Percentiles rank a stretch among this genome's conserved stretches.
Conservation (phyloP, 2,888 invertebrate genomes). For the Apodemia duryi region DNA sequence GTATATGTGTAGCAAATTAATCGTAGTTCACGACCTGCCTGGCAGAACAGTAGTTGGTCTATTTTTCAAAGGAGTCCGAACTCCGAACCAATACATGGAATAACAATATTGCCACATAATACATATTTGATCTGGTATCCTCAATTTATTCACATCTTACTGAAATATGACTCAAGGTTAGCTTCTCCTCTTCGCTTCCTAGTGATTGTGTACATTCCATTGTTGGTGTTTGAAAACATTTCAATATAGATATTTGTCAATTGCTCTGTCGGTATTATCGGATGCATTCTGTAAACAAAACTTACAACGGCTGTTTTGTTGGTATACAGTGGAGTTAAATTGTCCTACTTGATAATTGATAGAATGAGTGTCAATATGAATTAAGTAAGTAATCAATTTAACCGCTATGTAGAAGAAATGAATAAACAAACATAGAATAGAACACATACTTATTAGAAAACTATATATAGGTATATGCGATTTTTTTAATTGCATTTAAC, state of each 20-base stretch:
- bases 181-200: background rate
- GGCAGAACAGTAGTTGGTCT: too few relatives aligned
- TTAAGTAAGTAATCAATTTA: background rate
- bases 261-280: conserved; percentile 18
- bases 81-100: too few relatives aligned
- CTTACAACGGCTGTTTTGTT: conserved; percentile 35
- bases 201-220: background rate
- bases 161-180: background rate
- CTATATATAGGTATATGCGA: too few relatives aligned
- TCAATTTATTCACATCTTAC: background rate
- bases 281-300: conserved; percentile 43
- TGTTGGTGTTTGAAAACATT: conserved; percentile 5
- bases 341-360: background rate
- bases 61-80: too few relatives aligned
- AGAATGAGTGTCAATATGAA: background rate
- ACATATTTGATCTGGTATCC: too few relatives aligned
- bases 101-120: too few relatives aligned
- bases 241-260: conserved; percentile 9
- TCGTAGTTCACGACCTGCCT: too few relatives aligned
- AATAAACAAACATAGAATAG: too few relatives aligned
- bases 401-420: too few relatives aligned
- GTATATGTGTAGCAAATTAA: too few relatives aligned
- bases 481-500: too few relatives aligned
- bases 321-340: background rate
- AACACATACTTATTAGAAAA: too few relatives aligned